Evolutionary conservation across 2,113 vertebrate species (phyloP), one percentile per base, ranked within the genome.

Genomic region (Seriola rivoliana): DNA sequence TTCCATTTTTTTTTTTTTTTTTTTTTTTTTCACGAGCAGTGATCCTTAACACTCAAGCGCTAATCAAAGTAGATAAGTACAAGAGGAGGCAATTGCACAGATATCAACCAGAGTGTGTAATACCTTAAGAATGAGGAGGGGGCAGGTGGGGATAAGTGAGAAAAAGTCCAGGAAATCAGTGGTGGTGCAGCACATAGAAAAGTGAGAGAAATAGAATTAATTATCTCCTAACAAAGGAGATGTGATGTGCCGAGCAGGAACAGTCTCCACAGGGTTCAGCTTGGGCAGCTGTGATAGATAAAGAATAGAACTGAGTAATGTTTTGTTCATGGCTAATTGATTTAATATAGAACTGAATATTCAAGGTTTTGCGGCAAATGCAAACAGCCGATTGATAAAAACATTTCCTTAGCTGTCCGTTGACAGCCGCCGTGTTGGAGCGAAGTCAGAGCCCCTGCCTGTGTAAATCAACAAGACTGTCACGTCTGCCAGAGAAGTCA

Each of bases 151-250:
- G 44, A 59, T 59, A 58, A 36, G 23, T 34, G 58, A 40, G 60
- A 60, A 86, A 62, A 58, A 75, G 65, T 71, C 70, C 52, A 79
- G 74, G 1, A 90, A 82, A 85, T 87, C 81, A 70, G 77, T 12
- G 54, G 70, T 65, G 75, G 40, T 75, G 64, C 11, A 9, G 81
- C 17, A 63, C 71, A 67, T 36, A 36, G 64, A 72, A 87, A 85
- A 86, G 82, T 84, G 76, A 73, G 70, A 81, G 85, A 80, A 87
- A 79, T 90, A 64, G 68, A 90, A 91, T 87, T 86, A 88, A 93
- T 93, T 91, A 94, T 87, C 73, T 82, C 42, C 54, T 79, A 82
- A 91, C 90, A 93, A 92, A 89, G 50, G 84, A 76, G 75, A 87
- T 72, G 81, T 81, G 87, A 83, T 73, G 77, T 83, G 85, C 67